phyloP scores from a whole-genome alignment of 2,113 vertebrate species.

The Panthera leo region DNA sequence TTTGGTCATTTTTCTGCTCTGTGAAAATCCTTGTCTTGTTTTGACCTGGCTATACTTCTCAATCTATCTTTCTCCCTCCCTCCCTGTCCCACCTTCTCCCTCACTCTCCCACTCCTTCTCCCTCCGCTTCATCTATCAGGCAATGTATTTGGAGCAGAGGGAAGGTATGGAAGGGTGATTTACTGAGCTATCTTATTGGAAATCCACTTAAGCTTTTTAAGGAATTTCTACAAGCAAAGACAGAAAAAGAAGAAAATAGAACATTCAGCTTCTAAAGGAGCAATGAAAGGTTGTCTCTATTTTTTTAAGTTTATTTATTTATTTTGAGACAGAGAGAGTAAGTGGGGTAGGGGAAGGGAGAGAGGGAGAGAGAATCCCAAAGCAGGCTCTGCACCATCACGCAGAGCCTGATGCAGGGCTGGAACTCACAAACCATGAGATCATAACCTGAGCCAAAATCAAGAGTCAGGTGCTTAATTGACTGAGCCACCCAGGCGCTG shows the following conservation, averaged over 20 bases:
- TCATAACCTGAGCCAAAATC: too few species aligned
- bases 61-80: not conserved
- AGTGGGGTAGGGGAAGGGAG: too few species aligned
- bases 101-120: not conserved
- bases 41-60: not conserved
- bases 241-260: not conserved
- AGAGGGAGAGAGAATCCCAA: too few species aligned
- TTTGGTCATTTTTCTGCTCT: not conserved
- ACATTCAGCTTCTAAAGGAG: not conserved
- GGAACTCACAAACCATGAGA: too few species aligned
- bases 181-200: not conserved
- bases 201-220: not conserved
- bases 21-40: conserved; percentile 1
- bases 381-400: too few species aligned
- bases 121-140: not conserved
- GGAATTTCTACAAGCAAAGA: not conserved
- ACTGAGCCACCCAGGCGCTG: too few species aligned
- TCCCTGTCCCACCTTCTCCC: not conserved
- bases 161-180: not conserved
- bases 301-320: too few species aligned
- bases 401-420: too few species aligned
- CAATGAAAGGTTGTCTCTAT: not conserved
- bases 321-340: too few species aligned
- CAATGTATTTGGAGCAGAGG: not conserved
- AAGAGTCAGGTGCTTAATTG: too few species aligned